Conservation (phyloP, 2,797 vertebrate species). For the Trichosurus vulpecula region DNA sequence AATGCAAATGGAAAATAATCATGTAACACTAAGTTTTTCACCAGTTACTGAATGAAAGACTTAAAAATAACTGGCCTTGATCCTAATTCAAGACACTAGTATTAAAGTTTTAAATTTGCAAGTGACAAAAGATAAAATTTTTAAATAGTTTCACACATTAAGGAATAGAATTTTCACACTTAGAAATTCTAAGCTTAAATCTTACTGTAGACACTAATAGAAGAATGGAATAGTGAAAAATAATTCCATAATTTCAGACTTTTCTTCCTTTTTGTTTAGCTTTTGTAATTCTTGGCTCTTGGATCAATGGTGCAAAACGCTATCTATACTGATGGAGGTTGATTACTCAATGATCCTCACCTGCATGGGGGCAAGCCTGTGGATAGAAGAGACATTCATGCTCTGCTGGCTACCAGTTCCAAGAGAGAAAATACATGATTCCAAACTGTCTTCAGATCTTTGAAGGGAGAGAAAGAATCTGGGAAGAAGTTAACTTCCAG, state of each 20-base stretch:
- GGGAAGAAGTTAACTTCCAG: neutral
- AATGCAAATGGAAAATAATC: slow-evolving; percentile 38
- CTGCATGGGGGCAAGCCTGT: neutral
- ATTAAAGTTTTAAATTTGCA: slow-evolving; percentile 35
- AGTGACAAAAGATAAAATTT: slow-evolving; percentile 49
- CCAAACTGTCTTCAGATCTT: neutral
- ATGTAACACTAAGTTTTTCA: slow-evolving; percentile 49
- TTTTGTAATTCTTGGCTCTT: neutral
- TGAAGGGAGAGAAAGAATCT: neutral
- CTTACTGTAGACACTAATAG: slow-evolving; percentile 52
- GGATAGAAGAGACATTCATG: neutral
- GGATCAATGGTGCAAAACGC: too few relatives aligned
- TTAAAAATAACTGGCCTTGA: slow-evolving; percentile 49
- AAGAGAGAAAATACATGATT: neutral
- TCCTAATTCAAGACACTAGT: slow-evolving; percentile 46
- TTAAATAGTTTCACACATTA: slow-evolving; percentile 59
- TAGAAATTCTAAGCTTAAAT: slow-evolving; percentile 39
- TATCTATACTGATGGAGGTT: neutral
- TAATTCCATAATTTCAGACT: slow-evolving; percentile 28
- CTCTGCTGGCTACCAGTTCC: too few relatives aligned
- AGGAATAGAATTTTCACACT: slow-evolving; percentile 63
- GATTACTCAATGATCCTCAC: neutral
- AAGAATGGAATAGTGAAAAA: slow-evolving; percentile 54
- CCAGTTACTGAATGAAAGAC: slow-evolving; percentile 55
- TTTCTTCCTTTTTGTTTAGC: slow-evolving; percentile 1